phyloP scores from a whole-genome alignment of 2,113 vertebrate species.

The Phocoena sinus region DNA sequence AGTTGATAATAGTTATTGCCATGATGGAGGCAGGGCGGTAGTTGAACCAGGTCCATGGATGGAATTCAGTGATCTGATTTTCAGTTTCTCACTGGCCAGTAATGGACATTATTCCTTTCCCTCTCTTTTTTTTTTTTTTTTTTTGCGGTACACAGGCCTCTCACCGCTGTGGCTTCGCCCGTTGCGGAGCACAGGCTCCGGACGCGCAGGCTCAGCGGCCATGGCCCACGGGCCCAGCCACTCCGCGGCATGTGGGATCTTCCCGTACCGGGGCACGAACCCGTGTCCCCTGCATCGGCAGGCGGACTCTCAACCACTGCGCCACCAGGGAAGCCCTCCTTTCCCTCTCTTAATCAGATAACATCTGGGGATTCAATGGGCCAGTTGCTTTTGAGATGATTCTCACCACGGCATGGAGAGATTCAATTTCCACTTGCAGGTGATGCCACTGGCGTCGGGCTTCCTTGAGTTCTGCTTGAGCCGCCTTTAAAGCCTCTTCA shows the following conservation, averaged over 20 bases:
- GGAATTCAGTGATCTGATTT: neutral
- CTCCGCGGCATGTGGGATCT: no score
- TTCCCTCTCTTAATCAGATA: neutral
- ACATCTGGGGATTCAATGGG: neutral
- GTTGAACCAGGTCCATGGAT: neutral
- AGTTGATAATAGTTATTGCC: neutral
- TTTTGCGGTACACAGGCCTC: no score
- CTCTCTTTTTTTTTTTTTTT: no score
- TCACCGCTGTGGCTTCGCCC: no score
- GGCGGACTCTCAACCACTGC: no score
- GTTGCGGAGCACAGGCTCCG: no score
- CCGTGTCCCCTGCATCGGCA: no score
- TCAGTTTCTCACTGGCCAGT: neutral
- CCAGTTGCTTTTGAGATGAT: neutral
- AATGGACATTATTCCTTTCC: neutral
- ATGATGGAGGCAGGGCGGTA: neutral
- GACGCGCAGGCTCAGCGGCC: no score
- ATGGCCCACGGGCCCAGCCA: no score
- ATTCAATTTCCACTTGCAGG: slow-evolving; percentile 94
- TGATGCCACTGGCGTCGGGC: slow-evolving; percentile 92
- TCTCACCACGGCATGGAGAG: slow-evolving; percentile 93
- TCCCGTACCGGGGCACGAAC: no score
- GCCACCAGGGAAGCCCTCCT: no score
- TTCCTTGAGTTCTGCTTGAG: slow-evolving; percentile 90
- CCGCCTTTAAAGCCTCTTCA: slow-evolving; percentile 86